phyloP scores from a whole-genome alignment of 2,888 invertebrate species.

The Diaperis boleti region DNA sequence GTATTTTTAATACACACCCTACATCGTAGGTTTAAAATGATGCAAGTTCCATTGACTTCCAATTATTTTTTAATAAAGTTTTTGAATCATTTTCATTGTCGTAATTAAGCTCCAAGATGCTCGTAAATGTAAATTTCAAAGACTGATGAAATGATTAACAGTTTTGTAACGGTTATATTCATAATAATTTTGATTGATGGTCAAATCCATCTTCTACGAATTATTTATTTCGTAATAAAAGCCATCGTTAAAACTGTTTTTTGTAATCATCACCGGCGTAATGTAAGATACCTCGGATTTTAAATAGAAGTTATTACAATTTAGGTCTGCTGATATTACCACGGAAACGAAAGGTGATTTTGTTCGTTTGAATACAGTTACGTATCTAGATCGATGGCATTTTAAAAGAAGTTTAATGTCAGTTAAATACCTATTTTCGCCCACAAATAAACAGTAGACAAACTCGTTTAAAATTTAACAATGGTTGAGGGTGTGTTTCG shows the following conservation, averaged over 20 bases:
- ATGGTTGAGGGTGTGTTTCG: neutral
- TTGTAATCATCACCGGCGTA: neutral
- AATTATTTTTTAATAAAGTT: too few species aligned
- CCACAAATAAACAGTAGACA: neutral
- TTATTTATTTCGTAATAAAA: constrained; percentile 10
- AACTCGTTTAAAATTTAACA: constrained; percentile 1
- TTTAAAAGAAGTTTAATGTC: constrained; percentile 11
- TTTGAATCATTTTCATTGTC: too few species aligned
- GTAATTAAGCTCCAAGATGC: neutral
- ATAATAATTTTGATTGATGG: constrained; percentile 11
- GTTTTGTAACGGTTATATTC: constrained; percentile 8
- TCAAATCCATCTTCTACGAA: constrained; percentile 11
- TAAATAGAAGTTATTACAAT: neutral
- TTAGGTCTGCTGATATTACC: neutral
- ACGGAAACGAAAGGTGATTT: constrained; percentile 16
- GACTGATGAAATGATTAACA: constrained; percentile 7
- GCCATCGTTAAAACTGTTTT: constrained; percentile 16
- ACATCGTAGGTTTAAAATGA: too few species aligned
- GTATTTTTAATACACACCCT: too few species aligned
- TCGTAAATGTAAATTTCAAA: neutral
- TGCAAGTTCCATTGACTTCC: too few species aligned
- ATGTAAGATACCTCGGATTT: neutral
- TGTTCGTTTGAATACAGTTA: constrained; percentile 11
- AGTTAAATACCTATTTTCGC: constrained; percentile 1
- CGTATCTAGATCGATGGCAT: constrained; percentile 22